A percentile compares a stretch with the other conserved stretches of the same genome.
Evolutionary conservation across 1,140 invertebrate genomes (phyloP).

Genomic region (Phenacoccus solenopsis): DNA sequence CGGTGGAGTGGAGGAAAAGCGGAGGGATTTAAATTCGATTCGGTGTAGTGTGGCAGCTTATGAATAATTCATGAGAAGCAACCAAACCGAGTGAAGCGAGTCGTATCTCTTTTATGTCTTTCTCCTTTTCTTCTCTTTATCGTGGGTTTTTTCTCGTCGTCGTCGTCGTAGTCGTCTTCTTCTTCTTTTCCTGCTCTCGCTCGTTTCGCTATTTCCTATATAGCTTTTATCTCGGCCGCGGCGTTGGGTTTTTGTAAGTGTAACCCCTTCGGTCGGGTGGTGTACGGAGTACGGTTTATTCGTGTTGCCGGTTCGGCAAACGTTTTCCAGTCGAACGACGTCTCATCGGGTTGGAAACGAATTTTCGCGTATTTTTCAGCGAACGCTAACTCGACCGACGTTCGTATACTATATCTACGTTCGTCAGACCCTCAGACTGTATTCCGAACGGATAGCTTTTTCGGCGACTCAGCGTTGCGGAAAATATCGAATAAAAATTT

Average conservation of each 20-base stretch:
- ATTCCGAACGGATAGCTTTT: too few species aligned
- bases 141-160: too few species aligned
- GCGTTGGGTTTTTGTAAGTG: neutral
- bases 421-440: too few species aligned
- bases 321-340: constrained; percentile 13
- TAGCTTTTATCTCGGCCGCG: constrained; percentile 5
- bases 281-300: neutral
- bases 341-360: constrained; percentile 12
- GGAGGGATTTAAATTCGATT: constrained; percentile 14
- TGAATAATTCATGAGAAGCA: constrained; percentile 17
- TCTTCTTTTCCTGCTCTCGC: neutral
- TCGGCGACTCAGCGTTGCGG: too few species aligned
- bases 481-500: too few species aligned
- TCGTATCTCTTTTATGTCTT: constrained; percentile 15
- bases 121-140: constrained; percentile 11
- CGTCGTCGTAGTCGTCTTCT: too few species aligned
- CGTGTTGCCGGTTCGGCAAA: neutral
- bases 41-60: constrained; percentile 11
- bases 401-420: neutral
- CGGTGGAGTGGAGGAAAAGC: neutral
- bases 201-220: neutral
- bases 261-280: neutral
- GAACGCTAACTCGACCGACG: neutral
- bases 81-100: constrained; percentile 15
- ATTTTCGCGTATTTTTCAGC: neutral